Conservation (phyloP, 2,888 invertebrate genomes). For the Gastrophysa polygoni region DNA sequence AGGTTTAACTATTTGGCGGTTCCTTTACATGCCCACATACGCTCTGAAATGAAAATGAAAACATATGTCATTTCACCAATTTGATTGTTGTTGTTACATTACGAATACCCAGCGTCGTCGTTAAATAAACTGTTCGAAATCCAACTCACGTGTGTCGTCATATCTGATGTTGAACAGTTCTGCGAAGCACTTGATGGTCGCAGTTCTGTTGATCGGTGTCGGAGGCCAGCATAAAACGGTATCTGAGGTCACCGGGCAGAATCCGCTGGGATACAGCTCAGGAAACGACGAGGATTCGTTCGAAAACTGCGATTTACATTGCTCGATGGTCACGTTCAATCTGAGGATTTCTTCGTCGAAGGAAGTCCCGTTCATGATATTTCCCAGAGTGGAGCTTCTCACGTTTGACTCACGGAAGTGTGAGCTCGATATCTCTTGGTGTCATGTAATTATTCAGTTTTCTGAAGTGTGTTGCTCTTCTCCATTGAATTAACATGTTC, state of each 20-base stretch:
- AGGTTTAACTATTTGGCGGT: no score
- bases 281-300: slow-evolving; percentile 40
- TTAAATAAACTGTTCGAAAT: no score
- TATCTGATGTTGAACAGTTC: slow-evolving; percentile 79
- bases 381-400: background rate
- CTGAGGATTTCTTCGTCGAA: slow-evolving; percentile 32
- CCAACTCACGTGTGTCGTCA: slow-evolving; percentile 80
- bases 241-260: slow-evolving; percentile 76
- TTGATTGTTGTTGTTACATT: no score
- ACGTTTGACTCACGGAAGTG: background rate
- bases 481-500: no score
- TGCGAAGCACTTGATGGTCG: slow-evolving; percentile 77
- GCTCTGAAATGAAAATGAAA: no score
- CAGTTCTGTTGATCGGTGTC: slow-evolving; percentile 71
- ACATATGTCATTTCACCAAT: no score
- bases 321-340: slow-evolving; percentile 39
- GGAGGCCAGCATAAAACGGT: slow-evolving; percentile 84
- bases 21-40: no score
- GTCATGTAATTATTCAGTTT: no score
- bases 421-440: no score
- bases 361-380: slow-evolving; percentile 35
- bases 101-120: no score
- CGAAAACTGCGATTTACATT: slow-evolving; percentile 39
- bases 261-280: slow-evolving; percentile 44
- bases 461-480: no score